Percentiles rank a stretch among this genome's conserved stretches.
phyloP scores from a whole-genome alignment of 2,888 invertebrate species.

The Trissoscelio sp. region DNA sequence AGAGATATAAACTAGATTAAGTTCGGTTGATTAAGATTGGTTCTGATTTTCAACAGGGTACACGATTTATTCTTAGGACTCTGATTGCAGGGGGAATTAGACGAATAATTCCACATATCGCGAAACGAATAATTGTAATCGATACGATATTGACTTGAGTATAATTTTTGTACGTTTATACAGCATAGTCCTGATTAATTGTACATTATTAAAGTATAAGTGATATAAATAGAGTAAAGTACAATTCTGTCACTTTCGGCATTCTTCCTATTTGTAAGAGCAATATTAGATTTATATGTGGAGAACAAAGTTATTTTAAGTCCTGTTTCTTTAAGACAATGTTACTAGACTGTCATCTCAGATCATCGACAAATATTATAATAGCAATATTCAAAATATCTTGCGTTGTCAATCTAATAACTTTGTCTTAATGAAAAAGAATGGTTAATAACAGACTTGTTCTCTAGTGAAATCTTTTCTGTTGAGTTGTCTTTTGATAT shows the following conservation, averaged over 20 bases:
- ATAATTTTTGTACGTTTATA: slow-evolving; percentile 62
- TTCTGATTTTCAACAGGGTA: slow-evolving; percentile 57
- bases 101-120: slow-evolving; percentile 59
- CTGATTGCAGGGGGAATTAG: slow-evolving; percentile 48
- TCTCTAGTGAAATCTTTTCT: not conserved
- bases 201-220: slow-evolving; percentile 48
- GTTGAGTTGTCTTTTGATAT: not conserved
- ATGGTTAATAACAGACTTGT: not conserved
- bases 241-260: slow-evolving; percentile 45
- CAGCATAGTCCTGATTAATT: slow-evolving; percentile 50
- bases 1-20: slow-evolving; percentile 48
- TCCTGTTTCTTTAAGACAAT: not conserved
- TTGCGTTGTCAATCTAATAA: too few relatives aligned
- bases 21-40: slow-evolving; percentile 40
- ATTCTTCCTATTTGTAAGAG: slow-evolving; percentile 37
- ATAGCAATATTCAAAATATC: too few relatives aligned
- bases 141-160: slow-evolving; percentile 47
- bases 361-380: too few relatives aligned
- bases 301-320: not conserved
- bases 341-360: not conserved
- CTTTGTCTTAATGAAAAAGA: too few relatives aligned
- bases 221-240: slow-evolving; percentile 36
- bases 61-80: slow-evolving; percentile 50
- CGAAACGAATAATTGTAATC: slow-evolving; percentile 52
- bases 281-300: slow-evolving; percentile 17